Evolutionary conservation across 2,797 vertebrate genomes (phyloP).

Genomic region (Pseudomugil tenellus): DNA sequence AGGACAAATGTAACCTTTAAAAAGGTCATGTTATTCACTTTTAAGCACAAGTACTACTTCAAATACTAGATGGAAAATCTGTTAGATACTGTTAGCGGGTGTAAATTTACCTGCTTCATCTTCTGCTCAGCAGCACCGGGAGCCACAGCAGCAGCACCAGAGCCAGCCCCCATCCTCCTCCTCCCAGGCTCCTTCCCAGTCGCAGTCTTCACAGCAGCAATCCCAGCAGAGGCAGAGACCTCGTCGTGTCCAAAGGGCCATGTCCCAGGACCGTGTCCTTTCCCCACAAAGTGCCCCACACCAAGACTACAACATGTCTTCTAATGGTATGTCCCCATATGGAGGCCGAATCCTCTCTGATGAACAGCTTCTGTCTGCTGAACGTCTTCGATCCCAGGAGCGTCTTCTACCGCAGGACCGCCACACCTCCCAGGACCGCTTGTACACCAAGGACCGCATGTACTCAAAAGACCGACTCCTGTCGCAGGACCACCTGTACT

Average conservation of each 20-base stretch:
- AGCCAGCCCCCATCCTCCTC: constrained; percentile 66
- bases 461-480: constrained; percentile 91
- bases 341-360: constrained; percentile 94
- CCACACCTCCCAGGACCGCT: constrained; percentile 90
- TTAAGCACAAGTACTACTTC: background rate
- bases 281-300: constrained; percentile 86
- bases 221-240: constrained; percentile 88
- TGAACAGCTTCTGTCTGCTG: constrained; percentile 93
- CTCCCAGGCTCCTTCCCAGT: constrained; percentile 69
- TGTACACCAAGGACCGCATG: constrained; percentile 90
- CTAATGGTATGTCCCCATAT: constrained; percentile 85
- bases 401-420: constrained; percentile 94
- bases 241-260: constrained; percentile 92
- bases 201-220: constrained; percentile 82
- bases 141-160: constrained; percentile 70
- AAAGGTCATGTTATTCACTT: constrained; percentile 14
- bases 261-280: constrained; percentile 98
- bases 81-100: constrained; percentile 20
- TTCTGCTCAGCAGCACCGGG: constrained; percentile 71
- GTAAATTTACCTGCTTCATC: constrained; percentile 49
- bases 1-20: background rate
- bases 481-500: constrained; percentile 87
- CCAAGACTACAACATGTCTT: constrained; percentile 86
- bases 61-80: constrained; percentile 22
- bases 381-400: constrained; percentile 96